These are phyloP conservation scores for Prosopocoilus inquinatus DNA, from an alignment of 2,888 invertebrate genomes.

Conservation along the genomic window DNA sequence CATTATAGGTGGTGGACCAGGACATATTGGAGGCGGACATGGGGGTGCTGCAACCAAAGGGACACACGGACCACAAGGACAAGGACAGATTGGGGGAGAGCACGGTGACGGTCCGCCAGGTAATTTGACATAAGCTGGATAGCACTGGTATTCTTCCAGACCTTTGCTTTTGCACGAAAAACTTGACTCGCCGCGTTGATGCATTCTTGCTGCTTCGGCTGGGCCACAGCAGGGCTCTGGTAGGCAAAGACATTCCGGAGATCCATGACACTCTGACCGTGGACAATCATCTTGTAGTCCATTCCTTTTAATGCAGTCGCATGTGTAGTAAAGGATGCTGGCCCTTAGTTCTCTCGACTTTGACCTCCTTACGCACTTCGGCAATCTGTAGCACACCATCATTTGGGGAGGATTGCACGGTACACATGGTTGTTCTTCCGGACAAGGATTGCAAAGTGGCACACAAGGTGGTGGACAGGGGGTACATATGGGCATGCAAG, in stretches of 20 bases:
- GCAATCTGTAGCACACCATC: conserved; percentile 54
- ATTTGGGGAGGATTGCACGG: conserved; percentile 59
- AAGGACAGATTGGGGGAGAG: conserved; percentile 42
- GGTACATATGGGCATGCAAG: conserved; percentile 50
- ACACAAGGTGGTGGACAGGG: conserved; percentile 54
- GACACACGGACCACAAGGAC: conserved; percentile 34
- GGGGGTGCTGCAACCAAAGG: conserved; percentile 24
- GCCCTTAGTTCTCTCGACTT: conserved; percentile 56
- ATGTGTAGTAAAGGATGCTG: conserved; percentile 57
- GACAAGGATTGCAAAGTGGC: conserved; percentile 53
- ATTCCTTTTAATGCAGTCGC: conserved; percentile 60
- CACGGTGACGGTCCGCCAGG: conserved; percentile 35
- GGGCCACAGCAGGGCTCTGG: conserved; percentile 59
- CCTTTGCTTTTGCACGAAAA: conserved; percentile 19
- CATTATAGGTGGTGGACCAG: conserved; percentile 23
- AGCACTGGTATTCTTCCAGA: conserved; percentile 44
- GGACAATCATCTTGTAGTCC: conserved; percentile 61
- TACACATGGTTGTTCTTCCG: conserved; percentile 58
- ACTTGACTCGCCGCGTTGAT: conserved; percentile 49
- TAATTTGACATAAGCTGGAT: conserved; percentile 30
- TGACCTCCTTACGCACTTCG: conserved; percentile 47
- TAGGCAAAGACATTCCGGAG: conserved; percentile 54
- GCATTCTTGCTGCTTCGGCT: conserved; percentile 29
- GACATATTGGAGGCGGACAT: conserved; percentile 23
- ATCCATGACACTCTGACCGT: conserved; percentile 56